These are phyloP conservation scores for Nomada fabriciana DNA, from an alignment of 2,888 invertebrate species.

Conservation along the genomic window DNA sequence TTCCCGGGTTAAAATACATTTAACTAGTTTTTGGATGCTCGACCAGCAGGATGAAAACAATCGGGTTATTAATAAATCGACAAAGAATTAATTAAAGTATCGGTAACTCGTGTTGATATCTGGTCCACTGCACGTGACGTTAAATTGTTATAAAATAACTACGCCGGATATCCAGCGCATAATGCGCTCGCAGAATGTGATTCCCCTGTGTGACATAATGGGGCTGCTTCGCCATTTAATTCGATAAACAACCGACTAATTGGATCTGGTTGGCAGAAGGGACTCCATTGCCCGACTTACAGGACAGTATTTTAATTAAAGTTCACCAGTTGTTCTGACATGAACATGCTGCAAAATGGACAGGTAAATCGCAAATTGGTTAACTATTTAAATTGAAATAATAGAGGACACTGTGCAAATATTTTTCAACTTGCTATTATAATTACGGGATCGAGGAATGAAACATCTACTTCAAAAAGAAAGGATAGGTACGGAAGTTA, in stretches of 20 bases:
- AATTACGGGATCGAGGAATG: too few relatives aligned
- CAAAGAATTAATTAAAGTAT: not conserved
- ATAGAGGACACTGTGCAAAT: too few relatives aligned
- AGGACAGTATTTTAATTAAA: constrained; percentile 16
- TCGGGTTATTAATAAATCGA: not conserved
- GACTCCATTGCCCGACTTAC: constrained; percentile 16
- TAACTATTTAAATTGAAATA: too few relatives aligned
- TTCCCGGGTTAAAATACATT: not conserved
- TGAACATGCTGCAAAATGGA: too few relatives aligned
- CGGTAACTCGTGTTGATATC: not conserved
- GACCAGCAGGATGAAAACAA: too few relatives aligned
- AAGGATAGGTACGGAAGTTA: too few relatives aligned
- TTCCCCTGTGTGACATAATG: constrained; percentile 35
- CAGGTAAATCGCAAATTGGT: too few relatives aligned
- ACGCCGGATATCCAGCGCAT: not conserved
- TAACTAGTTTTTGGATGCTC: too few relatives aligned
- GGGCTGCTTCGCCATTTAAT: constrained; percentile 37
- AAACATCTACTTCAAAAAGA: too few relatives aligned
- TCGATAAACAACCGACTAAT: constrained; percentile 41
- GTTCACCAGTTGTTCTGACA: not conserved
- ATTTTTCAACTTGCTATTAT: too few relatives aligned
- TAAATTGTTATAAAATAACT: constrained; percentile 22
- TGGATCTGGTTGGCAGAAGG: constrained; percentile 37
- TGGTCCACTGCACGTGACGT: not conserved
- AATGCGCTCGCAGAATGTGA: constrained; percentile 23